Evolutionary conservation across 2,888 invertebrate genomes (phyloP).

Genomic region (Macrosiphum euphorbiae): DNA sequence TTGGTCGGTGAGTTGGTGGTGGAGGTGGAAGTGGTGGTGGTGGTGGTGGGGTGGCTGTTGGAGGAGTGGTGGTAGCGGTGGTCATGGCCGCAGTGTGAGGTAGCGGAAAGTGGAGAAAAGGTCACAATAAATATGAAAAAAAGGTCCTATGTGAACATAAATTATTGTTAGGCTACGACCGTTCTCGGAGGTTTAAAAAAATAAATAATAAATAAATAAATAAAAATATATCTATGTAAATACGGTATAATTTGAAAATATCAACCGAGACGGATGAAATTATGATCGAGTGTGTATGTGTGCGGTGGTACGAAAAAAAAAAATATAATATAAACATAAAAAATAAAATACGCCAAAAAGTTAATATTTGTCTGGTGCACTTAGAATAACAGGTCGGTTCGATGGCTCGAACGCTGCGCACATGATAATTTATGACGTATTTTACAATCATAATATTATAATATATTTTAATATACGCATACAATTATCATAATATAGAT

Average conservation of each 20-base stretch:
- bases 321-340: neutral
- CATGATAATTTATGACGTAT: neutral
- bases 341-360: neutral
- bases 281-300: constrained; percentile 14
- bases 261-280: constrained; percentile 50
- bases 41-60: neutral
- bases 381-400: neutral
- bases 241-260: constrained; percentile 51
- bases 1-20: neutral
- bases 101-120: constrained; percentile 26
- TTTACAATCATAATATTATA: neutral
- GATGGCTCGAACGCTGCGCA: neutral
- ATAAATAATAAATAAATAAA: constrained; percentile 20
- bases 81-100: neutral
- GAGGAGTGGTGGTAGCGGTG: neutral
- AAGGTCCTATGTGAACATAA: constrained; percentile 57
- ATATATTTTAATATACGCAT: neutral
- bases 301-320: neutral
- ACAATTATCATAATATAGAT: neutral
- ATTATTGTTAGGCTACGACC: constrained; percentile 54
- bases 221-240: constrained; percentile 32
- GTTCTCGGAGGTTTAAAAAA: constrained; percentile 40
- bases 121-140: constrained; percentile 57
- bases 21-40: neutral
- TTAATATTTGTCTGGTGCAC: neutral